Conservation (phyloP, 2,888 invertebrate species). For the Lithophane socia region DNA sequence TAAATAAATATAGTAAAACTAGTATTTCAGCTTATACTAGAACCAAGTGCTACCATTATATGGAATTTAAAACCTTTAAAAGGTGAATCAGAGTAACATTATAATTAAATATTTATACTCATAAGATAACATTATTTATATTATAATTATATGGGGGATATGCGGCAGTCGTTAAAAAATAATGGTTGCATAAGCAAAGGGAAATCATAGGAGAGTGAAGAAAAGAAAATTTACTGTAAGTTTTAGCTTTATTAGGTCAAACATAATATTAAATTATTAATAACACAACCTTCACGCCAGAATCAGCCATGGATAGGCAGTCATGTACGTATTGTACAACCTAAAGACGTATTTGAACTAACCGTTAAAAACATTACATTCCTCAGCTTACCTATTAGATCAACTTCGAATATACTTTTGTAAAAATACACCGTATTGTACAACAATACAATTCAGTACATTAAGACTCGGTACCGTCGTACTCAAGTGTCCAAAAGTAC, state of each 20-base stretch:
- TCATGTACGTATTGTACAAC: conserved; percentile 27
- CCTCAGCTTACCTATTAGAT: conserved; percentile 43
- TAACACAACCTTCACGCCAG: conserved; percentile 56
- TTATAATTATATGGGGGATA: not conserved
- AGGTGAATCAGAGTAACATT: conserved; percentile 44
- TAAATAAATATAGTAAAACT: conserved; percentile 19
- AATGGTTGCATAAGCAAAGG: conserved; percentile 2
- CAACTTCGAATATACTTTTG: conserved; percentile 66
- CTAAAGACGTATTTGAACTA: conserved; percentile 19
- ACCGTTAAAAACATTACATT: conserved; percentile 63
- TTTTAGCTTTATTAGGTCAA: conserved; percentile 62
- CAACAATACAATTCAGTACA: conserved; percentile 64
- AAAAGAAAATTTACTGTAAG: conserved; percentile 46
- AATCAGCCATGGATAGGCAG: conserved; percentile 15
- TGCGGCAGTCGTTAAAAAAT: conserved; percentile 27
- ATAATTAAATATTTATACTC: conserved; percentile 33
- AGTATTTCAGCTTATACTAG: conserved; percentile 21
- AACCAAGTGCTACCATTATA: conserved; percentile 25
- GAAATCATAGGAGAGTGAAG: conserved; percentile 36
- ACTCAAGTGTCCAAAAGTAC: conserved; percentile 59
- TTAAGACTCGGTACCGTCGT: conserved; percentile 44
- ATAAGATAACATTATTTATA: conserved; percentile 34
- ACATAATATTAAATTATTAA: conserved; percentile 65
- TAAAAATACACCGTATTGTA: conserved; percentile 56
- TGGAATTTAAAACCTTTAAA: conserved; percentile 48